These are phyloP conservation scores for Mactromeris polynyma DNA, from an alignment of 2,888 invertebrate species.

Conservation along the genomic window DNA sequence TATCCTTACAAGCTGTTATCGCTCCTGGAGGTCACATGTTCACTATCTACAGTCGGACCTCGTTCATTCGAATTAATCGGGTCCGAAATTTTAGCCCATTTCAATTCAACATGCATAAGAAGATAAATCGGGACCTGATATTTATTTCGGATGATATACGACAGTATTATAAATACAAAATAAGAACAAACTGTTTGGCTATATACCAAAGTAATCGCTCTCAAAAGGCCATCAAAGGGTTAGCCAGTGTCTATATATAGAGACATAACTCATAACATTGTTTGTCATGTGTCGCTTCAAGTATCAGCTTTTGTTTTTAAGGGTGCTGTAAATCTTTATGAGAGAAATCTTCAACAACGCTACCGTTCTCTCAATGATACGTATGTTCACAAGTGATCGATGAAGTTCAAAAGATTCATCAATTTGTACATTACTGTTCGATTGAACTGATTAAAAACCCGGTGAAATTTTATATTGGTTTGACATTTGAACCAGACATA, in stretches of 20 bases:
- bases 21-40: no score
- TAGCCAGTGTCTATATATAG: constrained; percentile 1
- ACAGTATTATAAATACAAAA: no score
- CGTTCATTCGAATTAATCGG: no score
- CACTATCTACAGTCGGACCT: no score
- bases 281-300: neutral
- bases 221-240: neutral
- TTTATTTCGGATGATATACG: no score
- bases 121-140: no score
- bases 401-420: neutral
- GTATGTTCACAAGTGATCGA: neutral
- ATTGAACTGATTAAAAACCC: neutral
- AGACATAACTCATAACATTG: neutral
- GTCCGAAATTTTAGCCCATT: no score
- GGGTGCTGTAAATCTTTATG: neutral
- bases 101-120: no score
- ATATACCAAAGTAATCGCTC: neutral
- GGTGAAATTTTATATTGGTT: neutral
- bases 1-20: no score
- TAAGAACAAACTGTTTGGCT: neutral
- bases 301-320: constrained; percentile 2
- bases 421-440: neutral
- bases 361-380: neutral
- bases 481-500: neutral
- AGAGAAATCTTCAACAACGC: neutral